Percentiles rank a stretch among this genome's conserved stretches.
phyloP scores from a whole-genome alignment of 2,888 invertebrate species.

The Xanthorhoe designata region DNA sequence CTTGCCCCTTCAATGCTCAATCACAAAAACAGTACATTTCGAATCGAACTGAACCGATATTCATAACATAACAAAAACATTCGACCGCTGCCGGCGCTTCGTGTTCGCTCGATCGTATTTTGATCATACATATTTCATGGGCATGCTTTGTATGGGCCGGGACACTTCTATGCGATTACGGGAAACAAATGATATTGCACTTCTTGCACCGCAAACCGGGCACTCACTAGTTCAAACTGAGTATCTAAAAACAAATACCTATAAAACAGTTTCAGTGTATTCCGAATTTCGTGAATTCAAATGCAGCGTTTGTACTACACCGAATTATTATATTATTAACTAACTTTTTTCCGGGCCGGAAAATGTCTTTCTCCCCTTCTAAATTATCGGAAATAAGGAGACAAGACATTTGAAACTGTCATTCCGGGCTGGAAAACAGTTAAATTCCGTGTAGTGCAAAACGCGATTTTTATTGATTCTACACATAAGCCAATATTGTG shows the following conservation, averaged over 20 bases:
- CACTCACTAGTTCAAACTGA: constrained; percentile 13
- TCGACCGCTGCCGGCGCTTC: constrained; percentile 30
- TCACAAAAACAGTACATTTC: constrained; percentile 33
- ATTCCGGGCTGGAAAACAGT: no score
- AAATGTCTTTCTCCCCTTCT: no score
- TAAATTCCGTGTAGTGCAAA: no score
- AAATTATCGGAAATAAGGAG: no score
- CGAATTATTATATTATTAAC: no score
- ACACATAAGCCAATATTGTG: no score
- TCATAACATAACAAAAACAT: constrained; percentile 41
- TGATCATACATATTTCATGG: constrained; percentile 43
- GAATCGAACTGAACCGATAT: constrained; percentile 23
- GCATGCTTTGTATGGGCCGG: constrained; percentile 20
- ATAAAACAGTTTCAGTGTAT: background rate
- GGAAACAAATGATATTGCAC: constrained; percentile 28
- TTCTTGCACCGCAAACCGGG: constrained; percentile 27
- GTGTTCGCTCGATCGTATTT: constrained; percentile 37
- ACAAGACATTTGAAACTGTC: no score
- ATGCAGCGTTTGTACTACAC: no score
- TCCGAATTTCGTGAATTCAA: background rate
- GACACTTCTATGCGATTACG: constrained; percentile 29
- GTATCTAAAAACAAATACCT: background rate
- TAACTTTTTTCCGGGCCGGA: no score
- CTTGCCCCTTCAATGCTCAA: constrained; percentile 22
- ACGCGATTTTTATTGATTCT: no score